Conservation (phyloP, 1,140 invertebrate genomes). For the Camponotus floridanus region DNA sequence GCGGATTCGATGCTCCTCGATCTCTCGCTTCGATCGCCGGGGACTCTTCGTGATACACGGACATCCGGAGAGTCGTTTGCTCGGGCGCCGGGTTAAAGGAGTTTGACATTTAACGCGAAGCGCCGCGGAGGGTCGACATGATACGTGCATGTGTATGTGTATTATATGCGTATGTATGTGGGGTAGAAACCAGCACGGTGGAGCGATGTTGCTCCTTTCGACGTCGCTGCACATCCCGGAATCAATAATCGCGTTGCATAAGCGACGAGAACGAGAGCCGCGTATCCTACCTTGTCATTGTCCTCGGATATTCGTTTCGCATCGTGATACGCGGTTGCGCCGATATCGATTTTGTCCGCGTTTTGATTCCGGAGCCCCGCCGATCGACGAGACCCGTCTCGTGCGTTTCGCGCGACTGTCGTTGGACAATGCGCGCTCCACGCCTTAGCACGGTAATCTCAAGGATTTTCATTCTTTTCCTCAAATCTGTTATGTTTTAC, state of each 20-base stretch:
- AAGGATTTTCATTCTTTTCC: not conserved
- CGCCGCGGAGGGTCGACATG: conserved; percentile 46
- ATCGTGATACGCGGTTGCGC: conserved; percentile 33
- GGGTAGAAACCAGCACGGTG: conserved; percentile 41
- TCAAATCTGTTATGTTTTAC: not conserved
- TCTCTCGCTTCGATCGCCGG: conserved; percentile 2
- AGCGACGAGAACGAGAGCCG: conserved; percentile 42
- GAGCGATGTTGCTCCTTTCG: conserved; percentile 62
- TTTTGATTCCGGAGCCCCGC: not conserved
- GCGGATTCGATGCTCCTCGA: conserved; percentile 1
- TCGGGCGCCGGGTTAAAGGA: conserved; percentile 46
- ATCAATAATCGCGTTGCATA: conserved; percentile 63
- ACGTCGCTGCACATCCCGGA: conserved; percentile 54
- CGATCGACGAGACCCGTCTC: not conserved
- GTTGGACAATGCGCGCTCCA: conserved; percentile 8
- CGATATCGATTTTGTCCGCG: conserved; percentile 35
- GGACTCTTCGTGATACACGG: not conserved
- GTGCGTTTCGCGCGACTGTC: not conserved
- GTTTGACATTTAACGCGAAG: conserved; percentile 58
- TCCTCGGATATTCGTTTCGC: conserved; percentile 7
- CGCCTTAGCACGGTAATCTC: conserved; percentile 10
- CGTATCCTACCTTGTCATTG: conserved; percentile 6
- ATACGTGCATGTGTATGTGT: not conserved
- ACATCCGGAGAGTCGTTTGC: not conserved
- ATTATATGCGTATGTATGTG: not conserved